Base-by-base conservation (phyloP, 1,140 invertebrate species). In the Neodiprion virginianus region DNA sequence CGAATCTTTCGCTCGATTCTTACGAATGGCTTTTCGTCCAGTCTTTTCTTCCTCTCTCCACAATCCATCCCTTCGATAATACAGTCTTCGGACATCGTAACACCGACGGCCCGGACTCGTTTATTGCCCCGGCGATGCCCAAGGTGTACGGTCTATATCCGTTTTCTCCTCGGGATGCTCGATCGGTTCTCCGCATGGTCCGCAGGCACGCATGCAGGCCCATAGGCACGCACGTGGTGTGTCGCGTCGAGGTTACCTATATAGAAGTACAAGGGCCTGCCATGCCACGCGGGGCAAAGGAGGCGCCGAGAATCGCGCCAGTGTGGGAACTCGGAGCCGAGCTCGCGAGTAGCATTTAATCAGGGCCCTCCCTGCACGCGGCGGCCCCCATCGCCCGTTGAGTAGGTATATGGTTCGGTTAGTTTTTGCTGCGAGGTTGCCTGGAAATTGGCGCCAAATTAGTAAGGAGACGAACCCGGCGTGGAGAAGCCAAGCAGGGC, bases 381-480 rank as follows among this genome's bases (percentile, higher is more conserved):
- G 78, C 71, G 74, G 79, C 77, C 70, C 28, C 71, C 71, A 74
- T 67, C 70, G 71, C 49, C 47, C 72, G 65, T 65, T 61, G 66
- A 69, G 75, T 78, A 84, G 84, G 85, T 85, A 87, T 87, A 88
- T 88, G 87, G 87, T 87, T 86, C 85, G 87, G 86, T 88, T 87
- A 88, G 85, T 88, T 88, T 88, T 88, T 88, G 86, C 87, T 78
- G 84, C 84, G 86, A 84, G 86, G 86, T 86, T 88, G 86, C 82
- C 77, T 88, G 87, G 85, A 88, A 88, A 88, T 88, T 88, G 87
- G 87, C 86, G 87, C 87, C 87, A 88, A 88, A 88, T 88, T 88
- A 88, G 87, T 88, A 87, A 88, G 87, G 85, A 88, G 77, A 61
- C 53, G 53, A 17, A 8, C 53, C 53, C 73, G 72, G 67, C 73